Base-by-base conservation (phyloP, 1,140 invertebrate species). In the Pygmarrhopalites habei region DNA sequence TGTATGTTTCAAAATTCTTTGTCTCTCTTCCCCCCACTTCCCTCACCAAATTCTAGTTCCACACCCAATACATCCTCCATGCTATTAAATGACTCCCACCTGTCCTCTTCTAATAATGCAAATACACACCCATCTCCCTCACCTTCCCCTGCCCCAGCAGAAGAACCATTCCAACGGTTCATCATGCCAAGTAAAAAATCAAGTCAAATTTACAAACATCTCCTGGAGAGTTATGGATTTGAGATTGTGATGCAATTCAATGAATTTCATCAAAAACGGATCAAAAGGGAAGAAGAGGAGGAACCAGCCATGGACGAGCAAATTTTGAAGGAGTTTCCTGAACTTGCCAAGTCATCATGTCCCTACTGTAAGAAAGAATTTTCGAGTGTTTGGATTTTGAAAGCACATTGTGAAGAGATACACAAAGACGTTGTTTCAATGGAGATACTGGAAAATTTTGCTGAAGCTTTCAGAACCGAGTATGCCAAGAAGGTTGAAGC, bases 161-260 rank as follows among this genome's bases (percentile, higher is more conserved):
- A 60, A 46, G 74, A 74, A 44, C n/a, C 53, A 10, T 57, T 68
- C 12, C 69, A 76, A 32, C 69, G 74, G 52, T 73, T 75, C 62
- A 66, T 70, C 19, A 65, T 81, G 72, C 82, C 82, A 59, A 82
- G 82, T 52, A 80, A 80, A 76, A 82, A 83, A 63, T 83, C 86
- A 43, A 90, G 88, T 26, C 87, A 90, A 73, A 89, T 92, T 78
- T 91, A 93, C 76, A 90, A 92, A 75, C 89, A 90, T 77, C 77
- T 95, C 21, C 76, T 95, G 28, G 91, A 95, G 76, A 92, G 89
- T 69, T 94, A 92, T 76, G 93, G 93, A 2, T 94, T 95, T 77
- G 92, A 95, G 74, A 82, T 95, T 65, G 92, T 95, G 3, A 94
- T 95, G 90, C 92, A 95, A 76, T 95, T 93, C 75, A 94, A 94